A percentile compares a stretch with the other conserved stretches of the same genome.
phyloP scores from a whole-genome alignment of 1,140 invertebrate species.

The Mizuhopecten yessoensis region DNA sequence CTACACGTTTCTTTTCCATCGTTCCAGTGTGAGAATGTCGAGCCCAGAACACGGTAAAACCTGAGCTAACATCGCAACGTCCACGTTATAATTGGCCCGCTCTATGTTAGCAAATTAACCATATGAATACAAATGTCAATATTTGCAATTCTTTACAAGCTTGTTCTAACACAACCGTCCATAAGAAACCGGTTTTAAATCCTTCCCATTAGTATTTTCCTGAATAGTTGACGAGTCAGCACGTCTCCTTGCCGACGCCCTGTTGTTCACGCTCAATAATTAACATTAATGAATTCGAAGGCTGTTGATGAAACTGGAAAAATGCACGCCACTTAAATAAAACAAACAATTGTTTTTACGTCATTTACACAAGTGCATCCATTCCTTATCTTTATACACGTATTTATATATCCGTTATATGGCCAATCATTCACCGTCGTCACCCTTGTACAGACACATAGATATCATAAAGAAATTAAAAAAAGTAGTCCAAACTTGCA shows the following conservation, averaged over 20 bases:
- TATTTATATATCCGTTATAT: background rate
- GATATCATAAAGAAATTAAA: background rate
- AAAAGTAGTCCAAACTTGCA: slow-evolving; percentile 23
- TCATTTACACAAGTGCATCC: background rate
- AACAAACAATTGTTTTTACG: background rate
- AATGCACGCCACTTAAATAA: background rate
- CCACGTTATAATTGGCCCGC: slow-evolving; percentile 31
- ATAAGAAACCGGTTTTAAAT: slow-evolving; percentile 39
- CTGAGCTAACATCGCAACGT: background rate
- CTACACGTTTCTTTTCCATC: background rate
- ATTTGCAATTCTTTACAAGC: slow-evolving; percentile 32
- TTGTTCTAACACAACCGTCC: slow-evolving; percentile 23
- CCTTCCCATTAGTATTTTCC: slow-evolving; percentile 31
- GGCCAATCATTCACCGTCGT: background rate
- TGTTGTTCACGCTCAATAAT: background rate
- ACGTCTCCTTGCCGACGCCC: slow-evolving; percentile 13
- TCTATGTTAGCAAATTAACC: slow-evolving; percentile 18
- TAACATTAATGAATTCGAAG: background rate
- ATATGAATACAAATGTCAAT: slow-evolving; percentile 40
- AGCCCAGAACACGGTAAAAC: background rate
- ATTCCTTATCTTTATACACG: background rate
- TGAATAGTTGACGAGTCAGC: slow-evolving; percentile 21
- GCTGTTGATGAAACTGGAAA: background rate
- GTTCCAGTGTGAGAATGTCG: background rate
- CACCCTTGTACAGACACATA: background rate